Conservation (phyloP, 2,888 invertebrate species). For the Physocephala rufipes region DNA sequence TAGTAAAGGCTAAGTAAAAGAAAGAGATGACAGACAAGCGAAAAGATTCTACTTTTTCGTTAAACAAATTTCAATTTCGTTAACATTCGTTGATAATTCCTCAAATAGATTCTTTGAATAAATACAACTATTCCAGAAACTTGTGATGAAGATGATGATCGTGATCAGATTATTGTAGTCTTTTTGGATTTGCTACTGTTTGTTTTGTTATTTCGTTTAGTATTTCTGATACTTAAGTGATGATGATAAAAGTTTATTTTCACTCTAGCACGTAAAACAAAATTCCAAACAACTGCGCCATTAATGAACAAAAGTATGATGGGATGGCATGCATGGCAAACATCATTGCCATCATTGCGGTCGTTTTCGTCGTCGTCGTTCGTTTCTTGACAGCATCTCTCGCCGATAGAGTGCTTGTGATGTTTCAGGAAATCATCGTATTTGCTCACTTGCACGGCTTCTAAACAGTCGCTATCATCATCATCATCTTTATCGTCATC, state of each 20-base stretch:
- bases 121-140: neutral
- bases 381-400: neutral
- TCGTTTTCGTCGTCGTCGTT: neutral
- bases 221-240: constrained; percentile 2
- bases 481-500: neutral
- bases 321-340: constrained; percentile 17
- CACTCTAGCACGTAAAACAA: constrained; percentile 29
- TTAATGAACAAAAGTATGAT: constrained; percentile 9
- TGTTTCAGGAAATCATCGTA: neutral
- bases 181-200: too few relatives aligned
- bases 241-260: constrained; percentile 24
- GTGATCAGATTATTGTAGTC: too few relatives aligned
- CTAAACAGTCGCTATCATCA: neutral
- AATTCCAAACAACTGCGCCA: constrained; percentile 35
- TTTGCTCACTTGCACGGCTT: neutral
- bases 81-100: neutral
- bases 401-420: neutral
- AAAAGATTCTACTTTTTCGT: too few relatives aligned
- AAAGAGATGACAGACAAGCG: too few relatives aligned
- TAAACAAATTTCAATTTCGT: too few relatives aligned
- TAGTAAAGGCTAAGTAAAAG: too few relatives aligned
- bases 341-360: neutral
- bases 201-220: neutral
- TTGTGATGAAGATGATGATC: neutral
- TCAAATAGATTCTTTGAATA: too few relatives aligned